phyloP scores from a whole-genome alignment of 2,888 invertebrate species.

The Cremastinae sp. region DNA sequence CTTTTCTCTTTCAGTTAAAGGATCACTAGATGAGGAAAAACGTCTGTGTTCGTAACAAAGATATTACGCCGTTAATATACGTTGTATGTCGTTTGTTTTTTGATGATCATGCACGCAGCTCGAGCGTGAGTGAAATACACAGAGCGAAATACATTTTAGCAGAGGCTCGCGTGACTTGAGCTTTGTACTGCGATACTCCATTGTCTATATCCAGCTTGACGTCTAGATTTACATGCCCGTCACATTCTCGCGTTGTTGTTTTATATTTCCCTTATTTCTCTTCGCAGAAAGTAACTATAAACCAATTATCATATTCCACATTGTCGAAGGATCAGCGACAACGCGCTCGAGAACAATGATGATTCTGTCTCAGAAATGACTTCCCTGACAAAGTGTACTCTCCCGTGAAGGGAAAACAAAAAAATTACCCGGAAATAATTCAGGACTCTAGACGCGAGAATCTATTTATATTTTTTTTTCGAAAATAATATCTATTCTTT shows the following conservation, averaged over 20 bases:
- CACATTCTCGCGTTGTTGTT: slow-evolving; percentile 38
- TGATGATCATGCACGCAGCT: slow-evolving; percentile 37
- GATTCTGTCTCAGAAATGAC: slow-evolving; percentile 27
- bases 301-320: slow-evolving; percentile 49
- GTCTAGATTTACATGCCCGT: slow-evolving; percentile 54
- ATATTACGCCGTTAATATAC: slow-evolving; percentile 29
- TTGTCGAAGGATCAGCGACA: slow-evolving; percentile 41
- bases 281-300: slow-evolving; percentile 5
- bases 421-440: background rate
- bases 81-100: slow-evolving; percentile 31
- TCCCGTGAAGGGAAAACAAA: background rate
- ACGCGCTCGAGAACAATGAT: slow-evolving; percentile 21
- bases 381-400: slow-evolving; percentile 1
- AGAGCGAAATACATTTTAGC: slow-evolving; percentile 37
- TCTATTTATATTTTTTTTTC: no score
- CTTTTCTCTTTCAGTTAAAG: background rate
- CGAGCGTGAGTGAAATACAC: slow-evolving; percentile 53
- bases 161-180: slow-evolving; percentile 46
- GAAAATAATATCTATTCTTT: no score
- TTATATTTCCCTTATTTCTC: slow-evolving; percentile 8
- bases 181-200: slow-evolving; percentile 49
- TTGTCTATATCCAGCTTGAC: slow-evolving; percentile 51
- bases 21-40: slow-evolving; percentile 16
- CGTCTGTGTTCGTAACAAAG: slow-evolving; percentile 23
- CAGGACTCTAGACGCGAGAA: background rate